These are phyloP conservation scores for Habrosyne pyritoides DNA, from an alignment of 2,888 invertebrate species.

Conservation along the genomic window DNA sequence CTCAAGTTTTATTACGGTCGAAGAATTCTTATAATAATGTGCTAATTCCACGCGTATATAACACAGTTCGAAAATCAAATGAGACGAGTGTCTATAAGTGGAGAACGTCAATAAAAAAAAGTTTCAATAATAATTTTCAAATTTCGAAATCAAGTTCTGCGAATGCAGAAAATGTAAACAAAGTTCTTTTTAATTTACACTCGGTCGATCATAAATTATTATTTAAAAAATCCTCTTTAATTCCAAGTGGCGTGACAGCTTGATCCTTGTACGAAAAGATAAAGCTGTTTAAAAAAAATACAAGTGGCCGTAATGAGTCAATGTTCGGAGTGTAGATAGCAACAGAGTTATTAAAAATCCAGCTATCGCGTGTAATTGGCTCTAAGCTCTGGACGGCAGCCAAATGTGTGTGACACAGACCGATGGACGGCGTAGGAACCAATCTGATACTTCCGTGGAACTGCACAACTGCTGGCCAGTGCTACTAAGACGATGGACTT, in stretches of 20 bases:
- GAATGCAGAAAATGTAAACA: too few species aligned
- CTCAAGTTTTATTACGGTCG: too few species aligned
- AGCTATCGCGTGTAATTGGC: neutral
- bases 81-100: too few species aligned
- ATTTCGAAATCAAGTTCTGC: too few species aligned
- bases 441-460: conserved; percentile 11
- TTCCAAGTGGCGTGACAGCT: neutral
- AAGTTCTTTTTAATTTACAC: too few species aligned
- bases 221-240: neutral
- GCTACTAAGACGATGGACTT: neutral
- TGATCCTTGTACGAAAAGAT: neutral
- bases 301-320: conserved; percentile 9
- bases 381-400: conserved; percentile 6
- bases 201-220: too few species aligned
- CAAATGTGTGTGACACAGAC: conserved; percentile 12
- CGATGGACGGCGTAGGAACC: conserved; percentile 9
- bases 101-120: too few species aligned
- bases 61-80: too few species aligned
- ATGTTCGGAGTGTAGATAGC: conserved; percentile 9
- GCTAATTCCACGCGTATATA: too few species aligned
- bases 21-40: too few species aligned
- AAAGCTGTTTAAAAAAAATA: neutral
- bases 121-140: too few species aligned
- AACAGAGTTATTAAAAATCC: conserved; percentile 9
- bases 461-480: neutral